Conservation (phyloP, 1,140 invertebrate species). For the Drosophila nigrodunni region DNA sequence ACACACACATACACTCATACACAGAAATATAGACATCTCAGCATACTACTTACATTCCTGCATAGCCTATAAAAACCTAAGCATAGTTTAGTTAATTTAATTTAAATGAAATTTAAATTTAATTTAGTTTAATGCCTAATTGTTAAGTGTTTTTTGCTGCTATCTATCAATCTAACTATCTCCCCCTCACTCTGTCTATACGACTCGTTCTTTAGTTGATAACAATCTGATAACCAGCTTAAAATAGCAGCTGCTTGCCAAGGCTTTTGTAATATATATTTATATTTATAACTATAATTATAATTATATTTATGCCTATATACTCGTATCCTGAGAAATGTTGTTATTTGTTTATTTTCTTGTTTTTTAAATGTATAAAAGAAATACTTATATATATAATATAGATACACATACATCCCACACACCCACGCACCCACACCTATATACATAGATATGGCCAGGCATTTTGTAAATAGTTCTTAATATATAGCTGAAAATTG, state of each 20-base stretch:
- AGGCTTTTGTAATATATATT: constrained; percentile 78
- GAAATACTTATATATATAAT: constrained; percentile 55
- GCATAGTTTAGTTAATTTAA: constrained; percentile 78
- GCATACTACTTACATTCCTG: constrained; percentile 61
- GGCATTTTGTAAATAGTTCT: constrained; percentile 76
- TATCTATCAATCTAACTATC: constrained; percentile 2
- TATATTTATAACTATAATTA: constrained; percentile 47
- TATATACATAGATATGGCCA: constrained; percentile 52
- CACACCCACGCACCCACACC: not conserved
- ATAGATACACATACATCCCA: constrained; percentile 20
- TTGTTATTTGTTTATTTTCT: constrained; percentile 81
- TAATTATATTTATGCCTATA: constrained; percentile 49
- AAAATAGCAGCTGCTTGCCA: constrained; percentile 67
- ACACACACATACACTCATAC: constrained; percentile 28
- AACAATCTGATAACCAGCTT: constrained; percentile 23
- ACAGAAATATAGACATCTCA: constrained; percentile 33
- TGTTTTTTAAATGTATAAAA: constrained; percentile 84
- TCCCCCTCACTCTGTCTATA: not conserved
- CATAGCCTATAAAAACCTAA: constrained; percentile 65
- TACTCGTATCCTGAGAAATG: constrained; percentile 65
- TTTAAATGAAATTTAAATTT: constrained; percentile 83
- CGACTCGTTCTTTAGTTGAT: constrained; percentile 34
- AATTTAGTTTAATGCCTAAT: constrained; percentile 77
- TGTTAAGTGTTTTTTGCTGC: constrained; percentile 65
- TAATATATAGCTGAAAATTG: constrained; percentile 64